Conservation (phyloP, 1,140 invertebrate genomes). For the Neodiprion virginianus region DNA sequence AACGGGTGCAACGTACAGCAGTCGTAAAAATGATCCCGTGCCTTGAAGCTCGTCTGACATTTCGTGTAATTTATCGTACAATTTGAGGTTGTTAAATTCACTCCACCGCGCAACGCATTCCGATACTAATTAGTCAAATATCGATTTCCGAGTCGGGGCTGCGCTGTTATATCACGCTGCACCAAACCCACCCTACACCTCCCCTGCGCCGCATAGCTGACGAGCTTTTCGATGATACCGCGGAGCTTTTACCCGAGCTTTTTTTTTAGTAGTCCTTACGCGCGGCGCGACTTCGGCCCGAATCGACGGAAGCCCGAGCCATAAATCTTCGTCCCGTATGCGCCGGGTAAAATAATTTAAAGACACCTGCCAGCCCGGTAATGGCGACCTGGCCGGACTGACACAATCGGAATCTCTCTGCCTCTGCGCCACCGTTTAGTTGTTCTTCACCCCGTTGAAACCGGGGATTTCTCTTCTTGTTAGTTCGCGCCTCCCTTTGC, state of each 20-base stretch:
- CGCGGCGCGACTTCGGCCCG: background rate
- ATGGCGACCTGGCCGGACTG: background rate
- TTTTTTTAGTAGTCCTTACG: background rate
- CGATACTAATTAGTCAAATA: slow-evolving; percentile 7
- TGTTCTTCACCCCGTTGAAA: background rate
- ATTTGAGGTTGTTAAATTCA: background rate
- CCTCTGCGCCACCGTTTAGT: background rate
- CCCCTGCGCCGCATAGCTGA: background rate
- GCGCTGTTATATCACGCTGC: background rate
- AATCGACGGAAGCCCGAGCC: background rate
- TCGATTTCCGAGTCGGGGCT: background rate
- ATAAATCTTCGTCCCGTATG: background rate
- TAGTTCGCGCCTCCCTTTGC: background rate
- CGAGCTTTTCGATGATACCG: too few species aligned
- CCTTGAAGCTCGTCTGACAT: background rate
- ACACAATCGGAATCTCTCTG: background rate
- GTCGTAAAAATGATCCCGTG: too few species aligned
- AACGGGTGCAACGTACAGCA: too few species aligned
- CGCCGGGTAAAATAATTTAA: background rate
- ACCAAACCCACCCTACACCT: background rate
- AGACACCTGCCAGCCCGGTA: background rate
- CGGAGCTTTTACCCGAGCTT: background rate
- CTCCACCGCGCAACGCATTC: background rate
- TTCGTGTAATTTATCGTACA: background rate
- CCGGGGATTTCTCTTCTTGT: background rate